Percentiles rank a stretch among this genome's conserved stretches.
These are phyloP conservation scores for Otus scops DNA, from an alignment of 2,797 vertebrate genomes.

Conservation along the genomic window DNA sequence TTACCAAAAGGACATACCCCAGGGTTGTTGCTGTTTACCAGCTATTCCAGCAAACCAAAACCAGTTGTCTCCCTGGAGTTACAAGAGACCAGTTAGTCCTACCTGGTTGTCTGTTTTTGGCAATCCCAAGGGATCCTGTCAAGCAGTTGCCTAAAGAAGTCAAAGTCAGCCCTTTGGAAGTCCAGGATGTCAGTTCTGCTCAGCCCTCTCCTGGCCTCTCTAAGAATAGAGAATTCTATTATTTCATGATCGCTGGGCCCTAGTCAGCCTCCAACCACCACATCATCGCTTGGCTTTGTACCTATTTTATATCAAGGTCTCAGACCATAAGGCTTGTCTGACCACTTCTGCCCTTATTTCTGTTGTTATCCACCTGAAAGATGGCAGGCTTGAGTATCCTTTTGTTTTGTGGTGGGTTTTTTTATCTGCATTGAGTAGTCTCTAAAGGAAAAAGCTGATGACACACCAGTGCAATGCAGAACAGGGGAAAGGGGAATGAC, in stretches of 20 bases:
- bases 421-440: background rate
- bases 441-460: background rate
- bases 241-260: too few species aligned
- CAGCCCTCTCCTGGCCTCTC: too few species aligned
- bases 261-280: too few species aligned
- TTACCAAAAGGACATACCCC: background rate
- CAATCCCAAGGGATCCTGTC: background rate
- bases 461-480: background rate
- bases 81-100: background rate
- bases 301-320: background rate
- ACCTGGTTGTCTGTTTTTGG: background rate
- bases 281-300: background rate
- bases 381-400: background rate
- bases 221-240: too few species aligned
- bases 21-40: background rate
- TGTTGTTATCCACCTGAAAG: background rate
- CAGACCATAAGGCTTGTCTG: background rate
- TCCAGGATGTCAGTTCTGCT: too few species aligned
- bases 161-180: too few species aligned
- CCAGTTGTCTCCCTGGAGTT: background rate
- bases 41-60: background rate
- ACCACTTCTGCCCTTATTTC: background rate
- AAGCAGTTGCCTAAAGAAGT: too few species aligned
- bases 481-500: background rate
- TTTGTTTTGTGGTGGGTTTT: background rate